A percentile compares a stretch with the other conserved stretches of the same genome.
These are phyloP conservation scores for Tipula vernalis DNA, from an alignment of 2,888 invertebrate genomes.

Conservation along the genomic window DNA sequence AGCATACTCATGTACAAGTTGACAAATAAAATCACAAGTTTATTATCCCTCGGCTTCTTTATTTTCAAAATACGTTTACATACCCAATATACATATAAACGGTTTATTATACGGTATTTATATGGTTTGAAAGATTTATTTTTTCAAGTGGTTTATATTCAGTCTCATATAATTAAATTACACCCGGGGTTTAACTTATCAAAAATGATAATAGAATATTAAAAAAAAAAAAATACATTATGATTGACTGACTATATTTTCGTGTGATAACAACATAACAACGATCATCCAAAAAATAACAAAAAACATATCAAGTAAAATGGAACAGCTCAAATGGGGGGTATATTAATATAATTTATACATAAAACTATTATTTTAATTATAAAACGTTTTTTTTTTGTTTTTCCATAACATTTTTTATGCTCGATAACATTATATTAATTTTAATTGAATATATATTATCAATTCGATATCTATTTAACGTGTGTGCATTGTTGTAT, in stretches of 20 bases:
- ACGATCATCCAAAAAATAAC: not conserved
- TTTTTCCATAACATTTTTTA: too few species aligned
- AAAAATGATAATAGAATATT: not conserved
- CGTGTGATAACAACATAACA: not conserved
- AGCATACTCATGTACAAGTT: not conserved
- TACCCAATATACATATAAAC: not conserved
- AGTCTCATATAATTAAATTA: not conserved
- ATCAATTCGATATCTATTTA: not conserved
- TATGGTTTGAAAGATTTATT: not conserved
- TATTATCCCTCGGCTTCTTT: not conserved
- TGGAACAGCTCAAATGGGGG: not conserved
- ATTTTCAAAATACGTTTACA: not conserved
- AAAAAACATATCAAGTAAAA: not conserved
- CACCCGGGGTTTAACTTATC: not conserved
- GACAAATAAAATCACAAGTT: not conserved
- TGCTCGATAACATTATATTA: not conserved
- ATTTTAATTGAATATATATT: not conserved
- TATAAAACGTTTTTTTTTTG: not conserved
- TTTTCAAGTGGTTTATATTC: not conserved
- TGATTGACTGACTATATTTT: not conserved
- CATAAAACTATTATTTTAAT: not conserved
- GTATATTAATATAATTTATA: not conserved
- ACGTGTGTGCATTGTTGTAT: not conserved
- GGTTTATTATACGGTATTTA: not conserved
- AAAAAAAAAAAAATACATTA: not conserved